Conservation (phyloP, 2,113 vertebrate species). For the Microtus oregoni region DNA sequence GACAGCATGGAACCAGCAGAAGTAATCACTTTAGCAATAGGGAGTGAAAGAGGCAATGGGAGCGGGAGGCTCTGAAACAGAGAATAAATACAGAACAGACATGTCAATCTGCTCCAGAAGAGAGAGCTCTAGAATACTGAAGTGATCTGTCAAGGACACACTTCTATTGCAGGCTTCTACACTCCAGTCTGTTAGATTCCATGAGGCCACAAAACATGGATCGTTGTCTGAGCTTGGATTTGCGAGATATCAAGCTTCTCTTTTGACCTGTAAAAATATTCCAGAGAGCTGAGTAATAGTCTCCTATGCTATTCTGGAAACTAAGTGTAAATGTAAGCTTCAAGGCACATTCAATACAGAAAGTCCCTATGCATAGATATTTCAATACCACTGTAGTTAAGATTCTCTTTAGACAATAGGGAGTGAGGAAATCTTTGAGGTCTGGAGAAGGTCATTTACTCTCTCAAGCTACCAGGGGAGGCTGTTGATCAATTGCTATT, state of each 20-base stretch:
- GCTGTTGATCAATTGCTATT: slow-evolving; percentile 59
- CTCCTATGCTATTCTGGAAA: neutral
- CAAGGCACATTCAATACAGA: neutral
- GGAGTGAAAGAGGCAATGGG: neutral
- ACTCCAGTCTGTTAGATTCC: neutral
- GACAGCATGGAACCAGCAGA: neutral
- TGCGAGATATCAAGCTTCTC: neutral
- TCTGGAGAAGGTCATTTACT: slow-evolving; percentile 63
- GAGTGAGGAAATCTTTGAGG: neutral
- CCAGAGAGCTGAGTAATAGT: neutral
- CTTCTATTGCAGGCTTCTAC: neutral
- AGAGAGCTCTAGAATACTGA: neutral
- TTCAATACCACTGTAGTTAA: neutral
- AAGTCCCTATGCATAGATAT: neutral
- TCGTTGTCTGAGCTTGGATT: neutral
- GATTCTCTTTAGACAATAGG: slow-evolving; percentile 29
- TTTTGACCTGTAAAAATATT: neutral
- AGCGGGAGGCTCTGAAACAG: neutral
- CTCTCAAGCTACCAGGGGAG: slow-evolving; percentile 54
- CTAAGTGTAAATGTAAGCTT: neutral
- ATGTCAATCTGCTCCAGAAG: neutral
- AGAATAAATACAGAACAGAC: neutral
- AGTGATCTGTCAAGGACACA: neutral
- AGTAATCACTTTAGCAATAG: neutral
- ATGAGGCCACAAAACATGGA: fast-evolving